Conservation (phyloP, 2,797 vertebrate species). For the Lepus oiostolus region DNA sequence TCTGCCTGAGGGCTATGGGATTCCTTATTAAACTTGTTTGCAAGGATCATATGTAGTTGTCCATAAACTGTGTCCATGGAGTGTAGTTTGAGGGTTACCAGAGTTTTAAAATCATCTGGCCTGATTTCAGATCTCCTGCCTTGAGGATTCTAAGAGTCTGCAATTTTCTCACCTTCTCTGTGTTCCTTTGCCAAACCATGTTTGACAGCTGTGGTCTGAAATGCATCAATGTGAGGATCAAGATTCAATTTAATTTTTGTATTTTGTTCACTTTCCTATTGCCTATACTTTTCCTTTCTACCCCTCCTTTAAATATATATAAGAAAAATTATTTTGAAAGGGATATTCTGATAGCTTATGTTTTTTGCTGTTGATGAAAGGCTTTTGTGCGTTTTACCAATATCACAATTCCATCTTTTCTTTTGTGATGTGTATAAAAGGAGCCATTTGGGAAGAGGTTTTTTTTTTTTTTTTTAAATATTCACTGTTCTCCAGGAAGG, state of each 20-base stretch:
- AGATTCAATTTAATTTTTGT: not conserved
- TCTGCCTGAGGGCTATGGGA: not conserved
- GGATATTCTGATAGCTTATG: not conserved
- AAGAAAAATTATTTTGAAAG: not conserved
- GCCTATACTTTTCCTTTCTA: not conserved
- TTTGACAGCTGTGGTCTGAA: not conserved
- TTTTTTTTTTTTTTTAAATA: not conserved
- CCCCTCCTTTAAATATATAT: not conserved
- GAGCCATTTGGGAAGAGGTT: constrained; percentile 37
- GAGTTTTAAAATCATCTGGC: not conserved
- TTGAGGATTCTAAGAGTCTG: not conserved
- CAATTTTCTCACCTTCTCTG: not conserved
- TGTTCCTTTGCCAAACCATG: not conserved
- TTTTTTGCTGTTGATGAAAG: constrained; percentile 19
- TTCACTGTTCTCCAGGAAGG: constrained; percentile 9
- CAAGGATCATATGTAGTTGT: not conserved
- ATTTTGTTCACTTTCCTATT: not conserved
- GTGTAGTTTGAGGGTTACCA: not conserved
- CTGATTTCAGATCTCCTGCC: not conserved
- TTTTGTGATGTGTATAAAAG: constrained; percentile 58
- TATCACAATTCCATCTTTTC: constrained; percentile 48
- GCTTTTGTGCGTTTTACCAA: constrained; percentile 33
- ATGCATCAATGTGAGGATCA: not conserved
- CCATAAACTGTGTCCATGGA: not conserved
- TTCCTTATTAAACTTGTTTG: not conserved